These are phyloP conservation scores for Calonectris borealis DNA, from an alignment of 2,113 vertebrate genomes.

Conservation along the genomic window DNA sequence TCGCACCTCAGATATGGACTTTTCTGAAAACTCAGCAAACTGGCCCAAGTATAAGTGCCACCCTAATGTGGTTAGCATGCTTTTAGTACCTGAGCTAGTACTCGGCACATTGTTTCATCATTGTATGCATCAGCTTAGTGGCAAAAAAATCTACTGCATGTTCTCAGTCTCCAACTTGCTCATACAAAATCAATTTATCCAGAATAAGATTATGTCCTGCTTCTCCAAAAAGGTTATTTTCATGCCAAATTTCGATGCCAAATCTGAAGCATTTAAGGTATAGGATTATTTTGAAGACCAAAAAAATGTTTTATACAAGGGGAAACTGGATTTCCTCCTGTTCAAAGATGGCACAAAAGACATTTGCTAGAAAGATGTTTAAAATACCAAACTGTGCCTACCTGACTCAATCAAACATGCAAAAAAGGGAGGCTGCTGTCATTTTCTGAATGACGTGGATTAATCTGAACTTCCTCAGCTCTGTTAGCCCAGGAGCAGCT, in stretches of 20 bases:
- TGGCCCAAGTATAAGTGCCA: not conserved
- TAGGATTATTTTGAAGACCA: not conserved
- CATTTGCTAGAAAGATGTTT: not conserved
- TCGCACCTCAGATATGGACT: not conserved
- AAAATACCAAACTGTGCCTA: not conserved
- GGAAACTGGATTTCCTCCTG: not conserved
- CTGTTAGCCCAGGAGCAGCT: not conserved
- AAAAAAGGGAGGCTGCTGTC: not conserved
- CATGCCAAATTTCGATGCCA: not conserved
- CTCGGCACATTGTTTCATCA: not conserved
- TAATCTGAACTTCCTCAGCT: not conserved
- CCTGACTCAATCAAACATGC: not conserved
- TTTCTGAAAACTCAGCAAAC: not conserved
- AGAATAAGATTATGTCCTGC: not conserved
- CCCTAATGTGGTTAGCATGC: accelerated
- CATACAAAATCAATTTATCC: conserved; percentile 11
- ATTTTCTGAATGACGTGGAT: not conserved
- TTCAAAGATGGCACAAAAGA: not conserved
- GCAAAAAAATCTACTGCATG: not conserved
- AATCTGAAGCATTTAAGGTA: not conserved
- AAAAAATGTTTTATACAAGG: not conserved
- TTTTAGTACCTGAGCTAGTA: not conserved
- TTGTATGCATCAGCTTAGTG: not conserved
- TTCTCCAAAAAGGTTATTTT: conserved; percentile 28
- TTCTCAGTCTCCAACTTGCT: not conserved